A percentile compares a stretch with the other conserved stretches of the same genome.
These are phyloP conservation scores for Zootermopsis nevadensis DNA, from an alignment of 2,888 invertebrate genomes.

Conservation along the genomic window DNA sequence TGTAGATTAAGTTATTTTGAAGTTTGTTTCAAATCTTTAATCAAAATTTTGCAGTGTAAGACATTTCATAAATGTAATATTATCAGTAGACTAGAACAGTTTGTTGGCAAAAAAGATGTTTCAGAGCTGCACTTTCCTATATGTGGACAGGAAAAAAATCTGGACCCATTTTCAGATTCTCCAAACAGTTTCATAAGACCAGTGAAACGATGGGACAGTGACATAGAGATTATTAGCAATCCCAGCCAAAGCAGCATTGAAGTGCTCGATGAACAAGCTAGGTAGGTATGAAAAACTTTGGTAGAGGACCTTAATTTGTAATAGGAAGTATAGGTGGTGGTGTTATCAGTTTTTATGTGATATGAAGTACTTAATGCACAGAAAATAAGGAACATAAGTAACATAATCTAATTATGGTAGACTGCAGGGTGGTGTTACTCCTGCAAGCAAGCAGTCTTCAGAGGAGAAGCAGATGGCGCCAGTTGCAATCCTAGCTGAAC, in stretches of 20 bases:
- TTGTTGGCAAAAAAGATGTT: too few relatives aligned
- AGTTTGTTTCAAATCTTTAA: too few relatives aligned
- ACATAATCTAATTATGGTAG: not conserved
- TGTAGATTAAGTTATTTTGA: too few relatives aligned
- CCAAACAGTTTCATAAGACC: conserved; percentile 59
- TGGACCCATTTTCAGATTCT: conserved; percentile 62
- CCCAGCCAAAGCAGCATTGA: conserved; percentile 79
- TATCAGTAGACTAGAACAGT: too few relatives aligned
- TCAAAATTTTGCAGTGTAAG: too few relatives aligned
- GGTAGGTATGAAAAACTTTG: conserved; percentile 55
- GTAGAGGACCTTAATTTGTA: not conserved
- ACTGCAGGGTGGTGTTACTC: conserved; percentile 56
- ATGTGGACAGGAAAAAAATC: conserved; percentile 61
- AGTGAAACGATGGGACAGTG: conserved; percentile 68
- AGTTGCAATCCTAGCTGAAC: not conserved
- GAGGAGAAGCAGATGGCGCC: conserved; percentile 65
- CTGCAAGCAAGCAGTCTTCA: conserved; percentile 63
- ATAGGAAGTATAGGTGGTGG: not conserved
- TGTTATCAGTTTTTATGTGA: too few relatives aligned
- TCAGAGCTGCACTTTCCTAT: not conserved
- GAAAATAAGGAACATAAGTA: too few relatives aligned
- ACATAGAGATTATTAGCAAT: conserved; percentile 77
- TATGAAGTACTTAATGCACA: too few relatives aligned
- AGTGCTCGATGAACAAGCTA: conserved; percentile 67
- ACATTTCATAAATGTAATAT: too few relatives aligned